Evolutionary conservation across 2,113 vertebrate genomes (phyloP), one percentile per base, ranked within the genome.

Genomic region (Colius striatus): DNA sequence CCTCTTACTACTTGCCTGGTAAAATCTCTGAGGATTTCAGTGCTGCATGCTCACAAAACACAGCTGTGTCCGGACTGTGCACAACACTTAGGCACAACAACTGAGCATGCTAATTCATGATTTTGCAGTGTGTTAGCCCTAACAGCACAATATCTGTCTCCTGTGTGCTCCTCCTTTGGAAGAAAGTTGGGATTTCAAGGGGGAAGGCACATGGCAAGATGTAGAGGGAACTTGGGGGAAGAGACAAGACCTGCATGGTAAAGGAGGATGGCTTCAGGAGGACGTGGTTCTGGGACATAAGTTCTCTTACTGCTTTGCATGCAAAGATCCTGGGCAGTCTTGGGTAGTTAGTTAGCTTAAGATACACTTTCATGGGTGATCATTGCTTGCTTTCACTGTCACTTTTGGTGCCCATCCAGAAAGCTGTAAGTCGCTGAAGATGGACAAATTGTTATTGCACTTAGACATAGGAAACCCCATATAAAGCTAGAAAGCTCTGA

Each of bases 251-350:
- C 4, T 61, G 41, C 20, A 2, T n/a, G 27, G 23, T 58, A 30
- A 54, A 38, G 32, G 63, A 78, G 30, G 63, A 22, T 88, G 23
- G 14, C 71, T 91, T 80, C 62, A 66, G 16, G 10, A 70, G 68
- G 54, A 71, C 0, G 0, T 4, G 1, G 10, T 84, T 60, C 26
- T 65, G 45, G 26, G 19, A 43, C 1, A 2, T 12, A 41, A 65
- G 5, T 53, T 80, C 8, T 84, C 71, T 14, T 16, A 3, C 67
- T 87, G 26, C 51, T 65, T 70, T 88, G 58, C 26, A 22, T 17
- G n/a, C 38, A 65, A 22, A 27, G 13, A 11, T 48, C 29, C 34
- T 62, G 22, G 12, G 23, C 21, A 16, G 41, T 34, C 16, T n/a
- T 86, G 21, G 27, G 27, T 67, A 36, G 41, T 26, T 67, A 32